These are phyloP conservation scores for Camponotus vicinus DNA, from an alignment of 1,140 invertebrate species.

Conservation along the genomic window DNA sequence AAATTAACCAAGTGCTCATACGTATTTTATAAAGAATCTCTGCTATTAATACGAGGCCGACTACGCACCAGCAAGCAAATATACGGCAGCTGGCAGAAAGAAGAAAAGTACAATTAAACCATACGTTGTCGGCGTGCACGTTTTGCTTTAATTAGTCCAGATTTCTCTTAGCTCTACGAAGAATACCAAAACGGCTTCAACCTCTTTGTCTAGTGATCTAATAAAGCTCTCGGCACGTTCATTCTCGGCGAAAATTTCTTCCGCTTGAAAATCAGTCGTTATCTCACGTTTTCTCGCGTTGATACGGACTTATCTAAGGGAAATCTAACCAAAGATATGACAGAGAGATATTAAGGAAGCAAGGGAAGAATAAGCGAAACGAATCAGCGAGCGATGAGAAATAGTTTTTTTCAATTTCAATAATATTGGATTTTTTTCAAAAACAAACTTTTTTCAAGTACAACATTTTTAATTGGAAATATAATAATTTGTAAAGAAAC, in stretches of 20 bases:
- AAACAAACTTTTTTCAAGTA: not conserved
- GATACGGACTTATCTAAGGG: not conserved
- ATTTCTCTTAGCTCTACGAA: constrained; percentile 68
- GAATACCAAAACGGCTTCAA: constrained; percentile 69
- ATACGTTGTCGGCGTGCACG: constrained; percentile 49
- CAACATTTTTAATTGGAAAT: not conserved
- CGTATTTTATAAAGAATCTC: constrained; percentile 59
- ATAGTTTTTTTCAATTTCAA: not conserved
- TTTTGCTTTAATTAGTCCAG: constrained; percentile 76
- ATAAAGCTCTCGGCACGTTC: constrained; percentile 71
- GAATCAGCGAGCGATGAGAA: not conserved
- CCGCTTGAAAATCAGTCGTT: constrained; percentile 7
- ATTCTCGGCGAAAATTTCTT: constrained; percentile 59
- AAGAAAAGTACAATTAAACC: constrained; percentile 73
- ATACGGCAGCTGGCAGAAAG: constrained; percentile 61
- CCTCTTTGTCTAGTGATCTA: constrained; percentile 66
- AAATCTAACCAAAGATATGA: constrained; percentile 63
- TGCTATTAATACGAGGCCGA: constrained; percentile 53
- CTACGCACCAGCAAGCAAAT: constrained; percentile 31
- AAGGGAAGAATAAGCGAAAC: not conserved
- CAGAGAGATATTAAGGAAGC: constrained; percentile 64
- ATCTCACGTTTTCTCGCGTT: constrained; percentile 10
- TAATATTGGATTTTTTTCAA: not conserved
- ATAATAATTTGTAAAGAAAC: not conserved
- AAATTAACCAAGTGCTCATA: constrained; percentile 66